Conservation (phyloP, 2,113 vertebrate species). For the Cygnus buccinator region DNA sequence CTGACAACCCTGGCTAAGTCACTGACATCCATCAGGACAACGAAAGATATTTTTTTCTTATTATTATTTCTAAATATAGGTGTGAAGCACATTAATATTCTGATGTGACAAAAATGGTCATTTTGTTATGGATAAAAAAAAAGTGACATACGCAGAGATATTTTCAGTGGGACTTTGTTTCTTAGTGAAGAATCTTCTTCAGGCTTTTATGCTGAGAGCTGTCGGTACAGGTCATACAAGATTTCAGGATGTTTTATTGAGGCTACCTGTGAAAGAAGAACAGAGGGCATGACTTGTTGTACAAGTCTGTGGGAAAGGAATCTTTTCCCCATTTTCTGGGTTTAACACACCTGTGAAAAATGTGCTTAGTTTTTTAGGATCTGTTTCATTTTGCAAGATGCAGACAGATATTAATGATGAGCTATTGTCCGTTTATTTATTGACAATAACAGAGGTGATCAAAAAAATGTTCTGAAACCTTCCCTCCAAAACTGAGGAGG, state of each 20-base stretch:
- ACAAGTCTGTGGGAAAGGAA: neutral
- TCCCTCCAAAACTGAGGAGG: neutral
- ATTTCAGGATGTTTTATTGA: constrained; percentile 28
- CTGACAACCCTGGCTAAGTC: neutral
- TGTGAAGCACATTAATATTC: constrained; percentile 50
- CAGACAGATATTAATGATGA: neutral
- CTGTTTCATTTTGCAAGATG: neutral
- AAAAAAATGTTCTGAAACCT: neutral
- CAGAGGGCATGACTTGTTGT: neutral
- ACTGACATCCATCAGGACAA: neutral
- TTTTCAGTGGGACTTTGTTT: constrained; percentile 47
- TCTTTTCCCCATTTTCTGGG: neutral
- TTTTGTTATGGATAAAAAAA: constrained; percentile 44
- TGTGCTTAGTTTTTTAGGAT: neutral
- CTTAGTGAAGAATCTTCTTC: neutral
- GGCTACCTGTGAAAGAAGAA: neutral
- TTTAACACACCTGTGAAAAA: neutral
- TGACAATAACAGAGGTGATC: neutral
- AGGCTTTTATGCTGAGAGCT: neutral
- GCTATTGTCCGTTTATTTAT: neutral
- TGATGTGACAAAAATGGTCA: constrained; percentile 32
- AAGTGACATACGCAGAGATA: constrained; percentile 4
- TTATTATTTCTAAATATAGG: constrained; percentile 44
- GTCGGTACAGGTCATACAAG: neutral
- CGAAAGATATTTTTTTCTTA: neutral